Conservation (phyloP, 2,888 invertebrate genomes). For the Melieria omissa region DNA sequence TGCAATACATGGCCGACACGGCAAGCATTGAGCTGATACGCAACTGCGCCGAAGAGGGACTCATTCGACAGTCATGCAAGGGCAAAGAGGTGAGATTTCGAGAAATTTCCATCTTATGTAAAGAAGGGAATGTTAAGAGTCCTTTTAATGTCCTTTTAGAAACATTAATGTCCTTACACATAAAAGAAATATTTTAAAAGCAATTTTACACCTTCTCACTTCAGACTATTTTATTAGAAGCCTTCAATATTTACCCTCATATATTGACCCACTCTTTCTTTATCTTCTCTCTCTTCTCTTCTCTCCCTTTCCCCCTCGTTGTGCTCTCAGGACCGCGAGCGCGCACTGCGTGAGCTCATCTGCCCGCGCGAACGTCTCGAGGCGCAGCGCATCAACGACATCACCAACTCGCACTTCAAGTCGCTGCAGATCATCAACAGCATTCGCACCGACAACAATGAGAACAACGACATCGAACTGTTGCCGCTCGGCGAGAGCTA, state of each 20-base stretch:
- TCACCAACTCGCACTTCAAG: conserved; percentile 63
- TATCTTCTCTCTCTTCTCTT: neutral
- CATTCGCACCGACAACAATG: conserved; percentile 64
- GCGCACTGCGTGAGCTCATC: conserved; percentile 56
- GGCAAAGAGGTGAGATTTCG: conserved; percentile 73
- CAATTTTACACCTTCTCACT: neutral
- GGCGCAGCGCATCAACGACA: conserved; percentile 63
- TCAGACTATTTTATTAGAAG: neutral
- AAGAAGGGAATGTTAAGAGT: neutral
- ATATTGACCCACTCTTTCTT: neutral
- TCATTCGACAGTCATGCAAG: conserved; percentile 78
- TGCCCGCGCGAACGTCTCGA: conserved; percentile 62
- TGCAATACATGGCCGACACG: conserved; percentile 80
- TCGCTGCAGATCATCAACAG: conserved; percentile 64
- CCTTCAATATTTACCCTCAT: neutral
- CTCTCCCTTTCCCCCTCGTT: neutral
- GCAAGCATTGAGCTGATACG: conserved; percentile 80
- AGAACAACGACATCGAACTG: conserved; percentile 64
- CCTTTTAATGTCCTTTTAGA: neutral
- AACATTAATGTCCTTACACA: no score
- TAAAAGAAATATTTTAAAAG: neutral
- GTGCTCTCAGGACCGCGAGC: conserved; percentile 57
- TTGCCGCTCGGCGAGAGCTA: conserved; percentile 52
- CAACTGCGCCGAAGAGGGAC: conserved; percentile 80
- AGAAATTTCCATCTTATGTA: neutral